phyloP scores from a whole-genome alignment of 2,113 vertebrate species.

The Emberiza fucata region DNA sequence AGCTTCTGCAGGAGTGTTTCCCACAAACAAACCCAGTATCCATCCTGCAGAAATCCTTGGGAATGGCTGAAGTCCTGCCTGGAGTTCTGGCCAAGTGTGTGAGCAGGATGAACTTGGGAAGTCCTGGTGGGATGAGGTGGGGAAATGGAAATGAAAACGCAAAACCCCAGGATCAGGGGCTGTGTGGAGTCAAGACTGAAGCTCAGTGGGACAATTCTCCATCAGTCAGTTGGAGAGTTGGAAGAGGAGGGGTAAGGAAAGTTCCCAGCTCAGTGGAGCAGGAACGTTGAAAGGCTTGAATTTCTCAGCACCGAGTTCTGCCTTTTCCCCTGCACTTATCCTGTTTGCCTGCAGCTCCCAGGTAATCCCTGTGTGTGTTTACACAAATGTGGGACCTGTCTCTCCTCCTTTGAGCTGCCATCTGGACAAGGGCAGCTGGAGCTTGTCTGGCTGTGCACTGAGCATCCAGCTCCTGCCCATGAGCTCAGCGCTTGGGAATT shows the following conservation, averaged over 20 bases:
- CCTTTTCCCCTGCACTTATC: not conserved
- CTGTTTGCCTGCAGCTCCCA: not conserved
- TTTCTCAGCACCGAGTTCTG: not conserved
- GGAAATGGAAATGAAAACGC: not conserved
- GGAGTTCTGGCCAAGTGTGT: not conserved
- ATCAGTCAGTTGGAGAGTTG: not conserved
- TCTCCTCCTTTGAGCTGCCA: not conserved
- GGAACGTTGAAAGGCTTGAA: not conserved
- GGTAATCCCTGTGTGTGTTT: not conserved
- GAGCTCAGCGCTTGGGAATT: not conserved
- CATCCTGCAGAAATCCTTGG: not conserved
- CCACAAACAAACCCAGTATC: rapidly evolving
- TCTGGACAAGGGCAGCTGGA: conserved; percentile 36
- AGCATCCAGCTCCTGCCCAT: not conserved
- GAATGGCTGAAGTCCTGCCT: not conserved
- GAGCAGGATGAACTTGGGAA: not conserved
- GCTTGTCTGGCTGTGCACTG: not conserved
- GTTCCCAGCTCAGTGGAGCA: not conserved
- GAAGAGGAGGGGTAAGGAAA: not conserved
- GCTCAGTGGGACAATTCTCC: not conserved
- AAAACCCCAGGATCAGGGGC: rapidly evolving
- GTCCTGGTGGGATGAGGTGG: not conserved
- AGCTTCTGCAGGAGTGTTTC: not conserved
- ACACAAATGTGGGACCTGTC: not conserved
- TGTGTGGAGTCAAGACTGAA: not conserved